Evolutionary conservation across 2,113 vertebrate species (phyloP).

Genomic region (Hippocampus barbouri): DNA sequence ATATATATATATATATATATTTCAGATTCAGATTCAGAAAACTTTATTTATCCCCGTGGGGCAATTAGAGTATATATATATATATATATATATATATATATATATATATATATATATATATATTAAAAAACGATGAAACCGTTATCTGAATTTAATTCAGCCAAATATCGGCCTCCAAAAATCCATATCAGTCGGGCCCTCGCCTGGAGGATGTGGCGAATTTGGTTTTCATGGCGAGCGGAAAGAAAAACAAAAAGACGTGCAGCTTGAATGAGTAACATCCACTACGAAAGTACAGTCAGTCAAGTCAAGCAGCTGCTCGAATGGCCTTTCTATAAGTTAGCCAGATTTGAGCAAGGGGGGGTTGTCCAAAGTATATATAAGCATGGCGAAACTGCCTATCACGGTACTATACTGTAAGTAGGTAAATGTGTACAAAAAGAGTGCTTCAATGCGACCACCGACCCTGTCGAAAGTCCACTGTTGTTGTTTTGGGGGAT

Average conservation of each 20-base stretch:
- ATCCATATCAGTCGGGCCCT: too few relatives aligned
- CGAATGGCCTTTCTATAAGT: slow-evolving; percentile 35
- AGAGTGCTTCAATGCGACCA: slow-evolving; percentile 55
- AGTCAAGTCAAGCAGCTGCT: slow-evolving; percentile 22
- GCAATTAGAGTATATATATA: too few relatives aligned
- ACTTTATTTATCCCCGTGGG: too few relatives aligned
- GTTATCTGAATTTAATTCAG: too few relatives aligned
- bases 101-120: too few relatives aligned
- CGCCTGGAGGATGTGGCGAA: not conserved
- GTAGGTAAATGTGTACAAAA: slow-evolving; percentile 32
- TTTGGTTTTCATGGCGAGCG: not conserved
- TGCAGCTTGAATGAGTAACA: slow-evolving; percentile 18
- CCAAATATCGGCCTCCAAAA: too few relatives aligned
- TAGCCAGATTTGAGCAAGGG: slow-evolving; percentile 20
- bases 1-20: too few relatives aligned
- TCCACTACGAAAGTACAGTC: slow-evolving; percentile 35
- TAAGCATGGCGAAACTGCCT: slow-evolving; percentile 41
- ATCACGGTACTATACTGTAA: slow-evolving; percentile 37
- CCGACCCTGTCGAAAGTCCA: slow-evolving; percentile 48
- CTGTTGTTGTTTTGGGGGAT: slow-evolving; percentile 32
- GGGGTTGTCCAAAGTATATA: slow-evolving; percentile 1
- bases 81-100: too few relatives aligned
- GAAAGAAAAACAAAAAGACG: not conserved
- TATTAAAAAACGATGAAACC: too few relatives aligned
- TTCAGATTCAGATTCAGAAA: too few relatives aligned